These are phyloP conservation scores for Alentia gelatinosa DNA, from an alignment of 2,888 invertebrate species.

Conservation along the genomic window DNA sequence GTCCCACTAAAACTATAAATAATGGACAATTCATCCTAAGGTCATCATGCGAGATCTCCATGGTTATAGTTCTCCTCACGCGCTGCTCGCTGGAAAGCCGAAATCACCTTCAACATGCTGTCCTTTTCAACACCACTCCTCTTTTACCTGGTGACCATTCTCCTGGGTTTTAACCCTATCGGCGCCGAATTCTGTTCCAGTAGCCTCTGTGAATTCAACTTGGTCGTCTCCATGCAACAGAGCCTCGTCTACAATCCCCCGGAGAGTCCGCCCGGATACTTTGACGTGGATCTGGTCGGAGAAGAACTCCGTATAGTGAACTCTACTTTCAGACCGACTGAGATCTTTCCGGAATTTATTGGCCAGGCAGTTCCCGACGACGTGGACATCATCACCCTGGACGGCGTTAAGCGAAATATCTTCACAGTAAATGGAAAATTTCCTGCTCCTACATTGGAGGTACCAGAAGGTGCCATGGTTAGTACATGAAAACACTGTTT, in stretches of 20 bases:
- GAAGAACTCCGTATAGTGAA: neutral
- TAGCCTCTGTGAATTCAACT: neutral
- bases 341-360: neutral
- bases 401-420: slow-evolving; percentile 22
- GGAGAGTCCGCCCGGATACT: neutral
- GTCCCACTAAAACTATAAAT: no score
- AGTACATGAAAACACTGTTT: no score
- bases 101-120: no score
- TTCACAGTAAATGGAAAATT: slow-evolving; percentile 31
- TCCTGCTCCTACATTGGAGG: slow-evolving; percentile 33
- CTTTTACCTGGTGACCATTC: neutral
- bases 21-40: no score
- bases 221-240: neutral
- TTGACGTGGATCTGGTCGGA: neutral
- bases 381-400: slow-evolving; percentile 15
- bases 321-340: neutral
- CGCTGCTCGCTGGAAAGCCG: no score
- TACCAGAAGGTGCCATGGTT: neutral
- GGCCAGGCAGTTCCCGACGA: neutral
- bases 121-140: no score
- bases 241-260: neutral
- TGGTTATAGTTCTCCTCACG: no score
- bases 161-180: neutral
- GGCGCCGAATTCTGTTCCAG: neutral
- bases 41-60: no score